Conservation (phyloP, 2,113 vertebrate genomes). For the Kobus ellipsiprymnus region DNA sequence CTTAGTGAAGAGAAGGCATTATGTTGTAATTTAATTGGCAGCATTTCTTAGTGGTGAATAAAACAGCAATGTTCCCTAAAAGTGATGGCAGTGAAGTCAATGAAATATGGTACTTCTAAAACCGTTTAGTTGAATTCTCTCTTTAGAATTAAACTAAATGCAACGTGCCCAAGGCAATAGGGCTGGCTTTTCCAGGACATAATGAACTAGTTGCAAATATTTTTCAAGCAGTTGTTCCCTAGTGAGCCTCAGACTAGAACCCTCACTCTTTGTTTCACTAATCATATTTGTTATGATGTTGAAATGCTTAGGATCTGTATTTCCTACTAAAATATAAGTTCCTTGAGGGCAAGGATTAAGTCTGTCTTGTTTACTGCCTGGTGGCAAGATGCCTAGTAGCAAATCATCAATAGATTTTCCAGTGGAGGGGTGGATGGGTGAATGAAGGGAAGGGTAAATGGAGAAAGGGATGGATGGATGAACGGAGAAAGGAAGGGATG, state of each 20-base stretch:
- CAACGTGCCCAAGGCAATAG: neutral
- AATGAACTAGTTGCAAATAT: neutral
- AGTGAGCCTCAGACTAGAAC: neutral
- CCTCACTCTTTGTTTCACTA: neutral
- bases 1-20: neutral
- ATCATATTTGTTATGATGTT: constrained; percentile 1
- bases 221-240: neutral
- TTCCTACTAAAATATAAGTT: constrained; percentile 1
- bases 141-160: neutral
- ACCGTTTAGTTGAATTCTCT: neutral
- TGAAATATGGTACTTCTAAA: neutral
- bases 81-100: neutral
- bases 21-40: neutral
- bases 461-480: neutral
- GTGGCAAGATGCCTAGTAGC: neutral
- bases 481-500: neutral
- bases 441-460: neutral
- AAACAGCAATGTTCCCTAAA: neutral
- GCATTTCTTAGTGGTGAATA: neutral
- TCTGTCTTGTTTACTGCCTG: neutral
- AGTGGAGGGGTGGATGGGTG: no score
- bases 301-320: neutral
- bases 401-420: neutral
- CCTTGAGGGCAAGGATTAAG: neutral
- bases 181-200: neutral